Base-by-base conservation (phyloP, 1,140 invertebrate genomes). In the Drosophila simulans region DNA sequence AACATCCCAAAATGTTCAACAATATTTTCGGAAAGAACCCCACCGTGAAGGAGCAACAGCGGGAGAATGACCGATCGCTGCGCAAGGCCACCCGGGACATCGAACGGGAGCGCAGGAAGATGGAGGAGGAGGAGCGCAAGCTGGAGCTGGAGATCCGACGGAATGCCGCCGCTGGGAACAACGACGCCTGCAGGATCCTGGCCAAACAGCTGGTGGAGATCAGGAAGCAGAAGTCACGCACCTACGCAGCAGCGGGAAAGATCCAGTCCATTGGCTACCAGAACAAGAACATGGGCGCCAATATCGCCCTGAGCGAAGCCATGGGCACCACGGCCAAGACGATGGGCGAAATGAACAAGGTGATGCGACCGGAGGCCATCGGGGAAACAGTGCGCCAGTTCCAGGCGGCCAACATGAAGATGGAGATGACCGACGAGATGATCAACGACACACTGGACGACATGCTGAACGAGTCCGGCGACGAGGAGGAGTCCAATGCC, bases 341-440 rank as follows among this genome's bases (percentile, higher is more conserved):
- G 1, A 98, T 98, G 97, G 95, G 94, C 12, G 94, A 94, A 70
- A 97, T 98, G 94, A 98, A 98, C 89, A 96, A 96, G 88, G 93
- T 97, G 4, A 95, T 98, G 95, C 97, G 97, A 71, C 96, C 97
- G 35, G 95, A 96, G 90, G 95, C 97, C 90, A 94, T 98, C 20
- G 95, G 95, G 4, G 95, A 95, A 74, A 96, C 95, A 51, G 95
- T 98, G 94, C 94, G 95, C 79, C 95, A 96, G 12, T 98, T 98
- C 93, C 94, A 95, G 85, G 95, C 95, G 90, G 96, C 97, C 53
- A 95, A 95, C 84, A 95, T 95, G 84, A 97, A 97, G 92, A 97
- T 98, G 96, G 97, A 96, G 75, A 98, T 98, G 97, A 97, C 97
- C 10, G 97, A 98, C 93, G 97, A 98, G 94, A 97, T 98, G 95